These are phyloP conservation scores for Dendrocopos noguchii DNA, from an alignment of 2,113 vertebrate genomes.

Conservation along the genomic window DNA sequence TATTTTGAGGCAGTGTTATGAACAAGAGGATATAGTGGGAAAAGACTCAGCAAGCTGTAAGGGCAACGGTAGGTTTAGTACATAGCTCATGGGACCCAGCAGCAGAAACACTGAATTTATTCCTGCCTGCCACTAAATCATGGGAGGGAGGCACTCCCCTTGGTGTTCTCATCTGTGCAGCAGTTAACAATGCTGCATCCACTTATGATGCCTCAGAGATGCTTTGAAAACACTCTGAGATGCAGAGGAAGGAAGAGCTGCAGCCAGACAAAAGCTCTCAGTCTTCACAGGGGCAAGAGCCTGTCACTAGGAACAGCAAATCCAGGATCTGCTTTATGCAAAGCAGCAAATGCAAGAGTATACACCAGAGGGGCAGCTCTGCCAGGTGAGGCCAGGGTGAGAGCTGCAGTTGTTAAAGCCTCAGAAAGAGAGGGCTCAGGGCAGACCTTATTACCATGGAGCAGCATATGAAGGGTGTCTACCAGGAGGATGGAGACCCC, in stretches of 20 bases:
- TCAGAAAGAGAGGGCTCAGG: too few species aligned
- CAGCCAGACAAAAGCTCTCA: background rate
- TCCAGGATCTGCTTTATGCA: background rate
- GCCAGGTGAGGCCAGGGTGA: too few species aligned
- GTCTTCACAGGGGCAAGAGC: background rate
- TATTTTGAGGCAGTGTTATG: background rate
- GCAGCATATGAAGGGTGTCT: too few species aligned
- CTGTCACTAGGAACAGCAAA: background rate
- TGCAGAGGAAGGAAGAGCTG: background rate
- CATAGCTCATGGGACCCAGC: background rate
- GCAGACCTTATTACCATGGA: too few species aligned
- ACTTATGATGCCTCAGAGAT: background rate
- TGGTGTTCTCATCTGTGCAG: background rate
- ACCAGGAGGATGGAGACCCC: too few species aligned
- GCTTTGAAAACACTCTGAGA: background rate
- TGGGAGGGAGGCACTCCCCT: background rate
- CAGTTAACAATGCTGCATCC: background rate
- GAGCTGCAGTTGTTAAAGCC: too few species aligned
- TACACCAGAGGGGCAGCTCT: too few species aligned
- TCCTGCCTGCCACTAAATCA: background rate
- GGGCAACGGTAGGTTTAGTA: conserved; percentile 16
- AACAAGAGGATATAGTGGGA: background rate
- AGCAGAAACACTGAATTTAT: background rate
- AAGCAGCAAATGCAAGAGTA: background rate
- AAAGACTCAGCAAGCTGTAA: background rate